Evolutionary conservation across 2,888 invertebrate genomes (phyloP).

Genomic region (Gryllus longicercus): DNA sequence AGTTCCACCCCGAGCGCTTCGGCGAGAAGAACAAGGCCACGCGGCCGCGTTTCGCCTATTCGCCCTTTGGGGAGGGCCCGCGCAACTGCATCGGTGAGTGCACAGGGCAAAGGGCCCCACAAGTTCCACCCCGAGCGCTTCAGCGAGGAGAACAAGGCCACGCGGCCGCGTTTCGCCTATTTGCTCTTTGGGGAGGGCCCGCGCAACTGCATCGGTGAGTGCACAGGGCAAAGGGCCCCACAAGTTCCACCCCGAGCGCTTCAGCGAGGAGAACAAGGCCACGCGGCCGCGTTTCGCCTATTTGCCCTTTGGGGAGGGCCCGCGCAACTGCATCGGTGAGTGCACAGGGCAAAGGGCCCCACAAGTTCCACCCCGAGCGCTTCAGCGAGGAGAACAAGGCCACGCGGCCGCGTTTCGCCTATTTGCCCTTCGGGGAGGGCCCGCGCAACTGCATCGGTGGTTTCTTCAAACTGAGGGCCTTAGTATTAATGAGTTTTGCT

Average conservation of each 20-base stretch:
- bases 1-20: constrained; percentile 55
- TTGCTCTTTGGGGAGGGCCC: constrained; percentile 49
- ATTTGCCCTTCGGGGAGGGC: constrained; percentile 48
- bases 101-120: constrained; percentile 47
- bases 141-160: constrained; percentile 42
- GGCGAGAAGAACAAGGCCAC: constrained; percentile 42
- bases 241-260: constrained; percentile 54
- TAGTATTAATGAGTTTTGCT: too few species aligned
- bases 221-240: constrained; percentile 47
- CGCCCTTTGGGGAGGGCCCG: constrained; percentile 49
- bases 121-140: constrained; percentile 55
- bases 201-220: constrained; percentile 46
- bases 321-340: constrained; percentile 47
- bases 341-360: constrained; percentile 45
- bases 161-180: constrained; percentile 39
- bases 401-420: constrained; percentile 38
- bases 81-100: constrained; percentile 46
- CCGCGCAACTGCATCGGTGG: constrained; percentile 47
- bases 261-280: constrained; percentile 44
- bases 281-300: constrained; percentile 39
- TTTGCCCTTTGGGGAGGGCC: constrained; percentile 49
- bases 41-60: constrained; percentile 40
- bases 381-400: constrained; percentile 46
- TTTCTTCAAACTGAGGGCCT: too few species aligned
- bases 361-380: constrained; percentile 53